A percentile compares a stretch with the other conserved stretches of the same genome.
These are phyloP conservation scores for Drosophila busckii DNA, from an alignment of 1,140 invertebrate genomes.

Conservation along the genomic window DNA sequence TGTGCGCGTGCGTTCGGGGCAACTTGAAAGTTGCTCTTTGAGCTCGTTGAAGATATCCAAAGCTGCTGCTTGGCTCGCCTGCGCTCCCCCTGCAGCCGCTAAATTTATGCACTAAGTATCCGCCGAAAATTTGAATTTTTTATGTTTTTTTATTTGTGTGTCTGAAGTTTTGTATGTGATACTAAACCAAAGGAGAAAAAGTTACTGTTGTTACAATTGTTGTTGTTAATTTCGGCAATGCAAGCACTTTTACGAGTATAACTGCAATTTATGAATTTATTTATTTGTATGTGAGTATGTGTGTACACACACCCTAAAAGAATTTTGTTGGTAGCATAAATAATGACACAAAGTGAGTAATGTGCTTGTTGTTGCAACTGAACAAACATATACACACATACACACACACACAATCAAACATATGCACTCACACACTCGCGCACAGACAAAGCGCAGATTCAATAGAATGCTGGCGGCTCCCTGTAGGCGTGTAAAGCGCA, in stretches of 20 bases:
- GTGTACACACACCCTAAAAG: slow-evolving; percentile 33
- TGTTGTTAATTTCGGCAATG: slow-evolving; percentile 48
- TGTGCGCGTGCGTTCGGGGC: slow-evolving; percentile 71
- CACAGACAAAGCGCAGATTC: slow-evolving; percentile 66
- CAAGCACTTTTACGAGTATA: slow-evolving; percentile 57
- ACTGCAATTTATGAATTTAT: slow-evolving; percentile 16
- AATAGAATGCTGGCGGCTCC: slow-evolving; percentile 58
- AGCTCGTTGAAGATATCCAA: slow-evolving; percentile 77
- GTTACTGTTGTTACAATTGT: slow-evolving; percentile 46
- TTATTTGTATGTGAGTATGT: background rate
- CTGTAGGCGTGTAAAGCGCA: slow-evolving; percentile 53
- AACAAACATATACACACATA: slow-evolving; percentile 36
- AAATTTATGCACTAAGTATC: slow-evolving; percentile 18
- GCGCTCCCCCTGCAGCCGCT: slow-evolving; percentile 26
- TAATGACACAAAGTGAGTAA: slow-evolving; percentile 40
- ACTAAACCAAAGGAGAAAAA: slow-evolving; percentile 27
- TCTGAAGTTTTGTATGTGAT: background rate
- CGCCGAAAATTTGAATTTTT: slow-evolving; percentile 34
- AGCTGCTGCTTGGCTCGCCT: slow-evolving; percentile 49
- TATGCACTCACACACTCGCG: slow-evolving; percentile 15
- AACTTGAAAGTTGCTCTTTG: slow-evolving; percentile 78
- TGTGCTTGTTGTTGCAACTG: slow-evolving; percentile 39
- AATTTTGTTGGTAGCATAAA: slow-evolving; percentile 37
- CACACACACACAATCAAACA: slow-evolving; percentile 15
- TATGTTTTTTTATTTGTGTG: slow-evolving; percentile 4